Percentiles rank a stretch among this genome's conserved stretches.
Conservation (phyloP, 1,140 invertebrate genomes). For the Lepidurus apus region DNA sequence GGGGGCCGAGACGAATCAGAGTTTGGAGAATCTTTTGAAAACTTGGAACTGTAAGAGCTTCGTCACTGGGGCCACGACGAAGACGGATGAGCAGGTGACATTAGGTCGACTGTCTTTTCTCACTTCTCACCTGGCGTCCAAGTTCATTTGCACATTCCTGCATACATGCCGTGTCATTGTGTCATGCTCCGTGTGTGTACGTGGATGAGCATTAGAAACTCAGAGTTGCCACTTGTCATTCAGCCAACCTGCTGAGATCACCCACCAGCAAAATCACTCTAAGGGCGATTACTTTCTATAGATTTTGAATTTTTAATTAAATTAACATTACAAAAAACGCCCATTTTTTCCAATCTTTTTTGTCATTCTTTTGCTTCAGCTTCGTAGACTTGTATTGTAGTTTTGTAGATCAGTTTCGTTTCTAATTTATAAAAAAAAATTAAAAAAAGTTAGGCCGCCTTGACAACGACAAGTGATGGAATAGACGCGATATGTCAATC, state of each 20-base stretch:
- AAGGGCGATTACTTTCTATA: constrained; percentile 14
- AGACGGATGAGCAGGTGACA: constrained; percentile 14
- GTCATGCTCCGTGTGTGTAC: constrained; percentile 1
- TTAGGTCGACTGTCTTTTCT: constrained; percentile 21
- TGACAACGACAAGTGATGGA: constrained; percentile 6
- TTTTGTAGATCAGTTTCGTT: constrained; percentile 9
- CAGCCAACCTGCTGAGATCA: constrained; percentile 4
- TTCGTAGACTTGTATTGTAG: neutral
- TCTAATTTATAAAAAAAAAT: neutral
- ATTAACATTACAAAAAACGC: neutral
- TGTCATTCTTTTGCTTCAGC: neutral
- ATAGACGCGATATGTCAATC: constrained; percentile 15
- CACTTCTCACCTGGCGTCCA: constrained; percentile 20
- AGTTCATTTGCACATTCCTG: constrained; percentile 21
- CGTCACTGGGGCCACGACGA: constrained; percentile 1
- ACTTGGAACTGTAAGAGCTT: constrained; percentile 4
- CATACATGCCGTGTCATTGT: constrained; percentile 15
- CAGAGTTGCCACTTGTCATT: constrained; percentile 13
- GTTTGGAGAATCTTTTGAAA: neutral
- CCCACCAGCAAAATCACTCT: constrained; percentile 14
- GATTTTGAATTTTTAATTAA: constrained; percentile 5
- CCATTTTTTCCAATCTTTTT: neutral
- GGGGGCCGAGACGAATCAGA: neutral
- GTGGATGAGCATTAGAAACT: constrained; percentile 14
- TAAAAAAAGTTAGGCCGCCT: neutral